Evolutionary conservation across 2,113 vertebrate species (phyloP), one percentile per base, ranked within the genome.

Genomic region (Emberiza fucata): DNA sequence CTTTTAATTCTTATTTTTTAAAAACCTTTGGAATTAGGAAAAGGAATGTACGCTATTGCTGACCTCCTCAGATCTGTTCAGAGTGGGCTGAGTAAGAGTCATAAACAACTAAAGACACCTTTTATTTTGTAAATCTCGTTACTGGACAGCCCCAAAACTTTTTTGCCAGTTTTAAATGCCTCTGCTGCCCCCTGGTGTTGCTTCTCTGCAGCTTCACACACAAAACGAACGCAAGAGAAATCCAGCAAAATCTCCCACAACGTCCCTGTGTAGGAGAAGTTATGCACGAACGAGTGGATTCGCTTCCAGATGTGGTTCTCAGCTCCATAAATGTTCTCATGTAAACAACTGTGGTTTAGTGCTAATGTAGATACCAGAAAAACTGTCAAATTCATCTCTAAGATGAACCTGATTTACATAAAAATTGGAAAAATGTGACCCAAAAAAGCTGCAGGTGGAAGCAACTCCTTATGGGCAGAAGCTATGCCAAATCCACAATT

Each of bases 121-220:
- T 44, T 39, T 22, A 40, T 61, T 61, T 2, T 3, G 8, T 9
- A 22, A 44, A 75, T 27, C 4, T 75, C 15, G 3, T 27, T 19
- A 35, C 3, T 11, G 15, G n/a, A 18, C 16, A 27, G 59, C 60
- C 2, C 1, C 14, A 3, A 27, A 23, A 6, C 5, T 50, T 59
- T 59, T 40, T 14, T 23, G 20, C n/a, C 53, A 16, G 45, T 85
- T 45, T n/a, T 5, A 19, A 81, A 90, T 23, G 39, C n/a, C 40
- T 92, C 50, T 8, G 11, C 78, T 80, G 90, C 92, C 92, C 75
- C 24, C 95, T 88, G 60, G 19, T 86, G 95, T 53, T 68, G n/a
- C 33, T 57, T n/a, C 71, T 64, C 39, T 54, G 71, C 59, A 91
- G 60, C 42, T n/a, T 48, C 90, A 40, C 29, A 24, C 11, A 56